Evolutionary conservation across 2,113 vertebrate species (phyloP), one percentile per base, ranked within the genome.

Genomic region (Percopsis transmontana): DNA sequence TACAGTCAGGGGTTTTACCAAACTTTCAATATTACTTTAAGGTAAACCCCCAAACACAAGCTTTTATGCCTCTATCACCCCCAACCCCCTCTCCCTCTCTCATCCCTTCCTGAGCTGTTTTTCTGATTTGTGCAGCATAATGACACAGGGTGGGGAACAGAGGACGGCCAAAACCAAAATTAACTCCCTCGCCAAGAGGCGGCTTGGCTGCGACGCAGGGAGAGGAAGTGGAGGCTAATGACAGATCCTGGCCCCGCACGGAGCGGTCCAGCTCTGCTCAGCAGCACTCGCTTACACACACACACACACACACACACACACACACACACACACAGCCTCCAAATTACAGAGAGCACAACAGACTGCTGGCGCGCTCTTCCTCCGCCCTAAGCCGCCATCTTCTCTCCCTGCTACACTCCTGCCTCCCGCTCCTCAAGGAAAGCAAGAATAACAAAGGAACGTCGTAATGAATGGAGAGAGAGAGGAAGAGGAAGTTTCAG

Each of bases 141-240:
- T 94, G 94, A 95, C 91, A 91, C 90, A 92, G 94, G 94, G 95
- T 94, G 95, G 94, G 92, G 94, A 95, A 90, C 77, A 75, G 91
- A 85, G 87, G 69, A 91, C 91, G 84, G 94, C 94, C 95, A 96
- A 96, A 96, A 94, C 94, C 94, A 94, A 94, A 95, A 93, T 91
- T 81, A 91, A 86, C 89, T 93, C 88, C 86, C 78, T 83, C 62
- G 94, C 94, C 95, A 95, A 95, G 90, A 92, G 90, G 90, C 89
- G 91, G 92, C 91, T 92, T 90, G 92, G 95, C 94, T 91, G 89
- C 91, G 76, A 84, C 74, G 82, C 88, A 76, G 87, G 88, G 83
- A 91, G 82, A 92, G 91, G 90, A 92, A 92, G 90, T 90, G 88
- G 88, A 86, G 84, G 90, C 91, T 91, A 92, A 92, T 91, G 91